phyloP scores from a whole-genome alignment of 2,888 invertebrate genomes.

The Autographa pulchrina region DNA sequence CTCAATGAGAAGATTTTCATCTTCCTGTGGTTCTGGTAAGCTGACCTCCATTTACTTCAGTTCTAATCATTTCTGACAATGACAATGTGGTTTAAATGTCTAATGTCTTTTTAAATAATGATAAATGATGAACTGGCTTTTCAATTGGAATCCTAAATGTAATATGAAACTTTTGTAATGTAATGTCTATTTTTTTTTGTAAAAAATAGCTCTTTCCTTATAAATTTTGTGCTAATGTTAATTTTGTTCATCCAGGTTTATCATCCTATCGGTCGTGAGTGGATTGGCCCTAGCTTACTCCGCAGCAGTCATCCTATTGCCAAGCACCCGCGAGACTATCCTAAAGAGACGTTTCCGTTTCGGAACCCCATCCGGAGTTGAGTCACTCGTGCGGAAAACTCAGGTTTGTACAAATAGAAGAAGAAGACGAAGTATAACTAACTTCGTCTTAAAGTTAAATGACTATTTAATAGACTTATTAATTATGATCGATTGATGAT shows the following conservation, averaged over 20 bases:
- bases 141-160: background rate
- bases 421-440: too few species aligned
- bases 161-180: too few species aligned
- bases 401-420: slow-evolving; percentile 89
- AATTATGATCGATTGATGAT: background rate
- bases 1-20: slow-evolving; percentile 98
- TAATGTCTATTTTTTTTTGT: background rate
- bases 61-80: slow-evolving; percentile 30
- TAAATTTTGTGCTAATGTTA: background rate
- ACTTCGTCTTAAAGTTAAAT: background rate
- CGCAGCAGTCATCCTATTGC: slow-evolving; percentile 93
- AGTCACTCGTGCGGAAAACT: slow-evolving; percentile 93
- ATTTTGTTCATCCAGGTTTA: slow-evolving; percentile 92
- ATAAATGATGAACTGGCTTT: background rate
- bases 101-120: slow-evolving; percentile 15
- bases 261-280: slow-evolving; percentile 93
- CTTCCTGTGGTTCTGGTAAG: slow-evolving; percentile 94
- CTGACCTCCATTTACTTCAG: slow-evolving; percentile 44
- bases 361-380: slow-evolving; percentile 93
- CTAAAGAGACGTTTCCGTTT: slow-evolving; percentile 94
- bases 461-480: background rate
- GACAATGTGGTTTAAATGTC: slow-evolving; percentile 7
- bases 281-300: slow-evolving; percentile 95
- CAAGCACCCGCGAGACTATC: slow-evolving; percentile 94
- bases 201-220: background rate